Conservation (phyloP, 23 tunicate genomes). For the Botrylloides violaceus region DNA sequence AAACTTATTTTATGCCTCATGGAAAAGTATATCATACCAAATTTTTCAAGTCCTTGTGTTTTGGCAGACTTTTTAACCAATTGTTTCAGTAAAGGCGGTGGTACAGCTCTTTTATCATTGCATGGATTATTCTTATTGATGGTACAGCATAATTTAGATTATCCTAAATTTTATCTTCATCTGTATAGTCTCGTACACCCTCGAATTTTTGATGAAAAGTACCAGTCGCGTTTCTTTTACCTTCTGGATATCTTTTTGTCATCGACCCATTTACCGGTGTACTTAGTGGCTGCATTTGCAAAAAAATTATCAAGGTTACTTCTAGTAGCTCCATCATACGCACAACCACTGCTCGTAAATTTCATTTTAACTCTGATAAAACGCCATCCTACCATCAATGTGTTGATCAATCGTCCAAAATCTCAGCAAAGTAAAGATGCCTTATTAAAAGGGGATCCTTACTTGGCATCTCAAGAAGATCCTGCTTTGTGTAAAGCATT, state of each 20-base stretch:
- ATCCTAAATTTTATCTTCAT: constrained; percentile 67
- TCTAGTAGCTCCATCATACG: constrained; percentile 59
- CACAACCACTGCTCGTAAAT: constrained; percentile 23
- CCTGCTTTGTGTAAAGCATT: constrained; percentile 46
- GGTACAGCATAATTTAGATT: constrained; percentile 67
- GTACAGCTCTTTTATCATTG: constrained; percentile 53
- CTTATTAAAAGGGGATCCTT: constrained; percentile 35
- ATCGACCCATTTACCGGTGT: constrained; percentile 66
- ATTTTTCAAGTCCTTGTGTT: constrained; percentile 59
- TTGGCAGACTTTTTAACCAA: constrained; percentile 68
- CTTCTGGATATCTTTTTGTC: constrained; percentile 56
- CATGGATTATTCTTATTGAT: constrained; percentile 71
- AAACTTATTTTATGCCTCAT: constrained; percentile 55
- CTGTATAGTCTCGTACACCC: constrained; percentile 81
- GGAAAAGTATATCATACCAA: constrained; percentile 51
- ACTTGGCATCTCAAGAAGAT: constrained; percentile 31
- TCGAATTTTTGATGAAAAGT: constrained; percentile 65
- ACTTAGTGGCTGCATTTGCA: constrained; percentile 76
- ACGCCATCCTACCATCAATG: constrained; percentile 41
- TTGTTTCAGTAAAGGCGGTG: constrained; percentile 55
- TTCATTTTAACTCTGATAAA: constrained; percentile 31
- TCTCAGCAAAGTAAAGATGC: background rate
- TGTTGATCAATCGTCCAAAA: constrained; percentile 21
- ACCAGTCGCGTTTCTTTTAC: constrained; percentile 62
- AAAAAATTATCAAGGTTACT: constrained; percentile 63